These are phyloP conservation scores for Gopherus flavomarginatus DNA, from an alignment of 2,113 vertebrate genomes.

Conservation along the genomic window DNA sequence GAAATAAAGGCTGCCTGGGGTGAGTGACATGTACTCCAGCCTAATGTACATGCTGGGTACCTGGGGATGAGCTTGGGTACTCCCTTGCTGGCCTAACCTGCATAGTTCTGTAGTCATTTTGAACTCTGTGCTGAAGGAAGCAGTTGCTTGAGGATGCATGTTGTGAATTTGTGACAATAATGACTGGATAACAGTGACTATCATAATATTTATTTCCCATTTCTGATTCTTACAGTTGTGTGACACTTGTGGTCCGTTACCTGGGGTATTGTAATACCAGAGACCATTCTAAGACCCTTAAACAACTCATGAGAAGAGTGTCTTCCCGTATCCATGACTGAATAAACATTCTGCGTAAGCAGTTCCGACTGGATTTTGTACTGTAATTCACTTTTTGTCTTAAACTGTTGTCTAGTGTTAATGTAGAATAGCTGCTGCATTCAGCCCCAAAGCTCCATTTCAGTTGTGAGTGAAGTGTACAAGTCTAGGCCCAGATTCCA, in stretches of 20 bases:
- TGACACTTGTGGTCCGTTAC: not conserved
- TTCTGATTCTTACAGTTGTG: not conserved
- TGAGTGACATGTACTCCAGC: not conserved
- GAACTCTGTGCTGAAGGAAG: not conserved
- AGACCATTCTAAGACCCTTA: not conserved
- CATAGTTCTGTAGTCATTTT: not conserved
- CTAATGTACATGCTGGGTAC: not conserved
- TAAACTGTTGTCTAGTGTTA: not conserved
- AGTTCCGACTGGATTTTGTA: fast-evolving
- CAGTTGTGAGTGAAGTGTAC: not conserved
- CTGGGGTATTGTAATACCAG: not conserved
- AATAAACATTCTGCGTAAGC: not conserved
- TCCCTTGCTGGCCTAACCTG: not conserved
- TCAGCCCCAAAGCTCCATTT: not conserved
- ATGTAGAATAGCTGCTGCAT: not conserved
- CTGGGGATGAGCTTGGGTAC: not conserved
- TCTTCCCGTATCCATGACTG: too few relatives aligned
- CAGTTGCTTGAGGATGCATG: not conserved
- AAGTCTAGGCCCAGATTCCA: not conserved
- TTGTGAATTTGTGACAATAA: not conserved
- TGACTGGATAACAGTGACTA: not conserved
- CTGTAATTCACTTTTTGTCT: not conserved
- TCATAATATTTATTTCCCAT: not conserved
- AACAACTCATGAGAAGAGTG: not conserved
- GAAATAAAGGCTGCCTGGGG: not conserved